Conservation (phyloP, 2,113 vertebrate species). For the Opisthocomus hoazin region DNA sequence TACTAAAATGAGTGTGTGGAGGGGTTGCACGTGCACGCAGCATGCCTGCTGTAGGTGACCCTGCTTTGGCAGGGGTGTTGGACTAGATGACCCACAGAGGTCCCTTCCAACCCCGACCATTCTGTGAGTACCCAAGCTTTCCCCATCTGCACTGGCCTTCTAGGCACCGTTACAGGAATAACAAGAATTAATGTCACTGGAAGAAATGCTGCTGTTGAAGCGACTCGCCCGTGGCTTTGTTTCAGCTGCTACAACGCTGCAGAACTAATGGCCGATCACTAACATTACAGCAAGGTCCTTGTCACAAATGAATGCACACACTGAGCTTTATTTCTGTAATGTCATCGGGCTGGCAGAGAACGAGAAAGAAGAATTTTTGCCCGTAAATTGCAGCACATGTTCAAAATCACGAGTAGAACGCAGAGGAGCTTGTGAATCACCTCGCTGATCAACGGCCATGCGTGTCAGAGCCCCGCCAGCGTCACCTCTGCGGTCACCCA, state of each 20-base stretch:
- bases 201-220: neutral
- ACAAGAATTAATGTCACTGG: neutral
- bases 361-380: neutral
- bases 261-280: neutral
- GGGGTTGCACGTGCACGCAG: too few species aligned
- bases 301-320: neutral
- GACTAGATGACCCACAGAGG: too few species aligned
- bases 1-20: neutral
- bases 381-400: neutral
- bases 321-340: neutral
- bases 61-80: too few species aligned
- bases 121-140: neutral
- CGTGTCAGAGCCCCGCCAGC: neutral
- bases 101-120: too few species aligned
- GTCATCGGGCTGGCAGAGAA: neutral
- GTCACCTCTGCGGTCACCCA: neutral
- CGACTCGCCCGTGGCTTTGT: neutral
- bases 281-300: neutral
- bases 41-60: too few species aligned
- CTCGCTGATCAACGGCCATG: neutral
- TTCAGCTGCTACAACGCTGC: neutral
- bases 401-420: neutral
- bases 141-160: neutral
- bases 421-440: neutral
- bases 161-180: neutral